These are phyloP conservation scores for Eurystomus glaucurus DNA, from an alignment of 2,797 vertebrate genomes.

Conservation along the genomic window DNA sequence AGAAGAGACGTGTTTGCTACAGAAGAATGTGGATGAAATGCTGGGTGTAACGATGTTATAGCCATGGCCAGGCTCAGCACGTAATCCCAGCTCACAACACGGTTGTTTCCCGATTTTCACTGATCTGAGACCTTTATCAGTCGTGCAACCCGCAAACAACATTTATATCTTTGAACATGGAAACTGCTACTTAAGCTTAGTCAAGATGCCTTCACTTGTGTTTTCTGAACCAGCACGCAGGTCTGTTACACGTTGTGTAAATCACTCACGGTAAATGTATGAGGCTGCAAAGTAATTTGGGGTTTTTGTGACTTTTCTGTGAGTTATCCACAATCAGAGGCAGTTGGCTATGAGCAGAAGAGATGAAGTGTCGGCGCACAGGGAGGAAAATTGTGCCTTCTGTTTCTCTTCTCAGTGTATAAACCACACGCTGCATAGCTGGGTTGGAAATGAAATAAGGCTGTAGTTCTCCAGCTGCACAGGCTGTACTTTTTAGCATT, in stretches of 20 bases:
- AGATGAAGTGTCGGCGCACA: constrained; percentile 5
- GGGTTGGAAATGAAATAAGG: constrained; percentile 16
- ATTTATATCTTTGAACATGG: neutral
- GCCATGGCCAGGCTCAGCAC: fast-evolving
- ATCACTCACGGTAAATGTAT: neutral
- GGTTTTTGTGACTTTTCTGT: neutral
- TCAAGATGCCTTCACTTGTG: neutral
- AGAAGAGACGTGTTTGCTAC: constrained; percentile 3
- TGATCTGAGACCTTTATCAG: neutral
- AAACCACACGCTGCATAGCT: constrained; percentile 19
- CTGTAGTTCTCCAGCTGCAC: constrained; percentile 50
- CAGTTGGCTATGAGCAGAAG: constrained; percentile 24
- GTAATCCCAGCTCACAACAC: fast-evolving
- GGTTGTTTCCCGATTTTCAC: neutral
- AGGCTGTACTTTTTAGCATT: constrained; percentile 11
- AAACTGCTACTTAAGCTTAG: neutral
- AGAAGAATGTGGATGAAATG: neutral
- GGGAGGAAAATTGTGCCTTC: constrained; percentile 39
- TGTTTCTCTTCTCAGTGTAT: neutral
- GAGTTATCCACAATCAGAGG: neutral
- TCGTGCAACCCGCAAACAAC: neutral
- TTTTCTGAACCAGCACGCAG: neutral
- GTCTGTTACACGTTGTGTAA: neutral
- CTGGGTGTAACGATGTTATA: neutral
- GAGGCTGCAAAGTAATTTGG: constrained; percentile 6